These are phyloP conservation scores for Malurus cyaneus DNA, from an alignment of 2,113 vertebrate species.

Conservation along the genomic window DNA sequence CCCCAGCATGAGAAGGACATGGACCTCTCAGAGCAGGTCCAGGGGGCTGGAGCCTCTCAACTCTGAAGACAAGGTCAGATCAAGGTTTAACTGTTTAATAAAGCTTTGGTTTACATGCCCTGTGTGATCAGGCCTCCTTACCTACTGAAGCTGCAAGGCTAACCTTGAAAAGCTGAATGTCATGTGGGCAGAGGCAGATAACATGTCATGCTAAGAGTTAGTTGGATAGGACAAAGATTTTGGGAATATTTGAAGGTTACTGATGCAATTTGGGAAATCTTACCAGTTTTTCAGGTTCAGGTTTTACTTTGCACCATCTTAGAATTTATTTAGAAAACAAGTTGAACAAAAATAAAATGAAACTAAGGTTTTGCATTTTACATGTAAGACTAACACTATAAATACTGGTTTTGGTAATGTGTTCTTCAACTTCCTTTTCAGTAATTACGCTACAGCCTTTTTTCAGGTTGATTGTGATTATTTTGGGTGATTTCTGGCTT, in stretches of 20 bases:
- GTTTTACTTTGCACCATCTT: background rate
- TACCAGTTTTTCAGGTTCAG: background rate
- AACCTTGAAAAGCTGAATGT: background rate
- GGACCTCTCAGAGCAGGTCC: background rate
- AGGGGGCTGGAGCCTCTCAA: background rate
- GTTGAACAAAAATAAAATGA: background rate
- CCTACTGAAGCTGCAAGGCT: background rate
- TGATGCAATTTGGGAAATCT: background rate
- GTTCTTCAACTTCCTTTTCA: background rate
- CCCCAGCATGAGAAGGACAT: background rate
- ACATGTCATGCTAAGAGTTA: background rate
- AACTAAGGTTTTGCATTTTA: background rate
- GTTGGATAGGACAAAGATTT: background rate
- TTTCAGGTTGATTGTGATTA: background rate
- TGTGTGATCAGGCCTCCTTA: background rate
- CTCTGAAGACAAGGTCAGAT: background rate
- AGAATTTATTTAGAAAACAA: background rate
- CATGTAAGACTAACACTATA: background rate
- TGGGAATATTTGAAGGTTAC: background rate
- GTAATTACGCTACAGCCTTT: background rate
- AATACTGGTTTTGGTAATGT: background rate
- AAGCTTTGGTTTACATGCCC: background rate
- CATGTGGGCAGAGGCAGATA: background rate
- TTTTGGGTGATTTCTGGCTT: background rate
- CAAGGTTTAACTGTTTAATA: background rate